Evolutionary conservation across 2,797 vertebrate species (phyloP).

Genomic region (Sebastes taczanowskii): DNA sequence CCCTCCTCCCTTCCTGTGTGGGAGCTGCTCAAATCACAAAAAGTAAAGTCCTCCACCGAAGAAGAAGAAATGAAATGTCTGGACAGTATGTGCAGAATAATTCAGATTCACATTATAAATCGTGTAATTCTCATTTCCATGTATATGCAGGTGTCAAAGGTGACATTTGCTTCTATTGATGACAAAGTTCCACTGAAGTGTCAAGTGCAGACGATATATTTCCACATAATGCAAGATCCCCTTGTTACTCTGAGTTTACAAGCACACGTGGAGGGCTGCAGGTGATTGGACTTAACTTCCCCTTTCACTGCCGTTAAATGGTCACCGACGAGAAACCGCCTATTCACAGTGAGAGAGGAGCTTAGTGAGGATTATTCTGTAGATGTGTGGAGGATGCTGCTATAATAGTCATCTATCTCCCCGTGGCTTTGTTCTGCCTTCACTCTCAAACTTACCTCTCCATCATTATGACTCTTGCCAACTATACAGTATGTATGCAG

Average conservation of each 20-base stretch:
- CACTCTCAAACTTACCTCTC: conserved; percentile 64
- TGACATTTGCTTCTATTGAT: neutral
- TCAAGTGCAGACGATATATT: neutral
- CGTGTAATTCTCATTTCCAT: neutral
- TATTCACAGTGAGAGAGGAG: conserved; percentile 40
- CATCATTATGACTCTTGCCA: conserved; percentile 61
- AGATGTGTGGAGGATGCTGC: conserved; percentile 71
- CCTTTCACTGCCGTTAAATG: conserved; percentile 29
- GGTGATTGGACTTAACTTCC: conserved; percentile 6
- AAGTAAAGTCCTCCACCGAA: neutral
- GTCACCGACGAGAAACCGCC: conserved; percentile 15
- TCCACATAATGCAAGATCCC: neutral
- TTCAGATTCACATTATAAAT: conserved; percentile 14
- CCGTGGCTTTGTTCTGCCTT: conserved; percentile 67
- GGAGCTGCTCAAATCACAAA: conserved; percentile 45
- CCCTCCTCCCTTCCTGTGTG: neutral
- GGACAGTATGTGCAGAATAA: conserved; percentile 21
- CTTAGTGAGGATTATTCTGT: conserved; percentile 65
- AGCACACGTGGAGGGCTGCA: neutral
- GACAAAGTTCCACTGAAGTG: neutral
- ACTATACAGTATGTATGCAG: conserved; percentile 18
- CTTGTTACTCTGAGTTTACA: neutral
- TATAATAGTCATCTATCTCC: conserved; percentile 73
- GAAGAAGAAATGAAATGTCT: conserved; percentile 20
- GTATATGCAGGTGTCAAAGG: neutral